A percentile compares a stretch with the other conserved stretches of the same genome.
Conservation (phyloP, 2,888 invertebrate genomes). For the Empis stercorea region DNA sequence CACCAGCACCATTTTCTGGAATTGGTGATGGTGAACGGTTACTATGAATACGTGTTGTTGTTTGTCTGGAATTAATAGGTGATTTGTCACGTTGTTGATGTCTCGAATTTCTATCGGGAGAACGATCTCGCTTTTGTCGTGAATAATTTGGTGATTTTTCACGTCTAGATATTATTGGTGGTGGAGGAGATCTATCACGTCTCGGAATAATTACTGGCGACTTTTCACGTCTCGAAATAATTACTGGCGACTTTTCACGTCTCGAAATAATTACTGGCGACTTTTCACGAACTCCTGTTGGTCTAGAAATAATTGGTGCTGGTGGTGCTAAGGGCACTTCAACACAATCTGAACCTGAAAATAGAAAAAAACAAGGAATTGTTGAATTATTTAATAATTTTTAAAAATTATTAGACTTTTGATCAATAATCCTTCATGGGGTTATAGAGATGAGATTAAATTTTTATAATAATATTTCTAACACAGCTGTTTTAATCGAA, state of each 20-base stretch:
- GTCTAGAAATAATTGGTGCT: slow-evolving; percentile 9
- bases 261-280: slow-evolving; percentile 7
- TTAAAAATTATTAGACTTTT: too few relatives aligned
- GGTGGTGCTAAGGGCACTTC: slow-evolving; percentile 31
- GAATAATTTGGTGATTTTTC: slow-evolving; percentile 13
- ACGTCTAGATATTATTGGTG: slow-evolving; percentile 1
- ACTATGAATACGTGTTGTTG: slow-evolving; percentile 13
- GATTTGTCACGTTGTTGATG: neutral
- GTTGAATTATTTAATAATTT: neutral
- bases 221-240: slow-evolving; percentile 1
- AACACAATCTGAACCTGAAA: slow-evolving; percentile 36
- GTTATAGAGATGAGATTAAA: neutral
- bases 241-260: slow-evolving; percentile 2
- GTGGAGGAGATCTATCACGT: slow-evolving; percentile 3
- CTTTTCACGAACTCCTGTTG: neutral
- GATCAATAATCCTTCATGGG: neutral
- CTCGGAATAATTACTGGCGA: neutral
- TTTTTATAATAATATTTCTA: slow-evolving; percentile 5
- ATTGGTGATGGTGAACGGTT: slow-evolving; percentile 29
- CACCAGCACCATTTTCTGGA: slow-evolving; percentile 35
- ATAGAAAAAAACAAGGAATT: neutral
- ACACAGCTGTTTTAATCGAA: too few relatives aligned
- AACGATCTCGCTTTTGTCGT: slow-evolving; percentile 12
- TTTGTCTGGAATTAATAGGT: slow-evolving; percentile 11
- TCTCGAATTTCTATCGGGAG: slow-evolving; percentile 7